phyloP scores from a whole-genome alignment of 2,797 vertebrate genomes.

The Aldrovandia affinis region DNA sequence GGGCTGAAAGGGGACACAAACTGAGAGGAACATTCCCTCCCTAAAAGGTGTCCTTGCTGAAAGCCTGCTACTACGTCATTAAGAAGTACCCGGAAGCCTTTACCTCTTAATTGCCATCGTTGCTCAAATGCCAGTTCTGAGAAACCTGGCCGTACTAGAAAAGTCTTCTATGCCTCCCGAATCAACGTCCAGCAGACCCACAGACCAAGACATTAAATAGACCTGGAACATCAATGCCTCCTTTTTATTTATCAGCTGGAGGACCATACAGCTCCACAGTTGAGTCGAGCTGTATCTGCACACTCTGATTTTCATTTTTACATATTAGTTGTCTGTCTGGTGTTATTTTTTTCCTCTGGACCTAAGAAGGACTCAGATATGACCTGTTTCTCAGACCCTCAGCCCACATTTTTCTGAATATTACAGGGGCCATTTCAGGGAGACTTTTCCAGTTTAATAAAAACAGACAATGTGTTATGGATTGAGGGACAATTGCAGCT shows the following conservation, averaged over 20 bases:
- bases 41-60: conserved; percentile 10
- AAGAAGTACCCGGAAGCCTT: conserved; percentile 21
- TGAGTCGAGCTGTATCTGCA: conserved; percentile 1
- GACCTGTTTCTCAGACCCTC: conserved; percentile 15
- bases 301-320: neutral
- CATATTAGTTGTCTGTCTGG: conserved; percentile 9
- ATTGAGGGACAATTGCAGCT: neutral
- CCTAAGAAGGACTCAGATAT: conserved; percentile 28
- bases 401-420: neutral
- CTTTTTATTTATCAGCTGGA: neutral
- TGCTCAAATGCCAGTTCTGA: conserved; percentile 15
- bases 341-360: conserved; percentile 34
- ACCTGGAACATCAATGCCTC: neutral
- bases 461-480: neutral
- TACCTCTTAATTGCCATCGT: conserved; percentile 26
- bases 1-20: neutral
- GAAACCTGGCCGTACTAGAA: neutral
- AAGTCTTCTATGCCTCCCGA: neutral
- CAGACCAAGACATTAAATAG: neutral
- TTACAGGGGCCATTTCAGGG: neutral
- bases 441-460: neutral
- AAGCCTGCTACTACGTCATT: conserved; percentile 12
- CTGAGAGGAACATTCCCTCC: neutral
- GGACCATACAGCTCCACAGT: neutral
- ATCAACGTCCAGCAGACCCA: neutral